phyloP scores from a whole-genome alignment of 2,113 vertebrate species.

The Hippopotamus amphibius region DNA sequence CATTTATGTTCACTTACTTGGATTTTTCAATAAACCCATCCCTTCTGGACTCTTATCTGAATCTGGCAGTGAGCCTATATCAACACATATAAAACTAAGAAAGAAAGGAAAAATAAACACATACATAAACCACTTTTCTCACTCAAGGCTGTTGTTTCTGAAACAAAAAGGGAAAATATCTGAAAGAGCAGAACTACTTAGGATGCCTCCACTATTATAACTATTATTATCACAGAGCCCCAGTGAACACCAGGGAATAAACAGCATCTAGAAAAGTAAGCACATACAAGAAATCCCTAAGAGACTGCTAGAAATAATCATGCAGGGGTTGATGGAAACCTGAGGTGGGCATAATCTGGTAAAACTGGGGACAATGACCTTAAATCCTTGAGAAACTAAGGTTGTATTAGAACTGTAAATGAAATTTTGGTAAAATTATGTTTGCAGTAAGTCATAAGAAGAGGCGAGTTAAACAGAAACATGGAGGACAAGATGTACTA shows the following conservation, averaged over 20 bases:
- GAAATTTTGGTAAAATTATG: neutral
- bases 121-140: neutral
- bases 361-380: neutral
- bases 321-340: neutral
- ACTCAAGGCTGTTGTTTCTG: neutral
- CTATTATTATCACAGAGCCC: neutral
- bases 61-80: neutral
- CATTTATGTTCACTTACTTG: neutral
- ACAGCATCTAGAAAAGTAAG: neutral
- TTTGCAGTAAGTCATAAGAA: neutral
- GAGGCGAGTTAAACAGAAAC: neutral
- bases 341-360: neutral
- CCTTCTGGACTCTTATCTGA: neutral
- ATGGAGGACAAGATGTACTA: neutral
- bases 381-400: constrained; percentile 1
- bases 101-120: neutral
- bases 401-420: neutral
- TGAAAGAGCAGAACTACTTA: neutral
- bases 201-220: neutral
- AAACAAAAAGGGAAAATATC: neutral
- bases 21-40: neutral
- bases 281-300: neutral
- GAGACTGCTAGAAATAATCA: neutral
- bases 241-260: neutral
- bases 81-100: neutral